Conservation (phyloP, 2,888 invertebrate species). For the Dryobota labecula region DNA sequence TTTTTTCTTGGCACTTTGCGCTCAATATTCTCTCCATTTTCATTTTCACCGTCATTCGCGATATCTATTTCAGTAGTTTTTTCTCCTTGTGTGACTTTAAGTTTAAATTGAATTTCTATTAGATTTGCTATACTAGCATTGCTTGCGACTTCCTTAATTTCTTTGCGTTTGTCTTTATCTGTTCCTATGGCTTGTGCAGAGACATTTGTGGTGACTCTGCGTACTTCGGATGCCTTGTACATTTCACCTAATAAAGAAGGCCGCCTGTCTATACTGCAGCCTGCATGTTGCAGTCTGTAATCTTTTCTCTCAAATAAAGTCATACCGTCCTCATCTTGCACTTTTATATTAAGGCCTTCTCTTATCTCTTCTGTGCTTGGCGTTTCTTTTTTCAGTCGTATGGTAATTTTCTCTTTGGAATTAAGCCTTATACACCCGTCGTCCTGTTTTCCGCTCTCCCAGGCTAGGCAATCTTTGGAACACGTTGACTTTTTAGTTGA, state of each 20-base stretch:
- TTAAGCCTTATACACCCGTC: conserved; percentile 65
- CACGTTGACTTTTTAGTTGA: conserved; percentile 54
- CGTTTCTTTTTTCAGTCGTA: conserved; percentile 71
- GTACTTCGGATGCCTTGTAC: conserved; percentile 74
- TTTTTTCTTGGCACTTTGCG: conserved; percentile 51
- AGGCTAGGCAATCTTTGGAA: conserved; percentile 64
- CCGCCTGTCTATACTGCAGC: conserved; percentile 41
- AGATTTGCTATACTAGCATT: conserved; percentile 75
- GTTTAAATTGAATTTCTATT: conserved; percentile 81
- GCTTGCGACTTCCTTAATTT: conserved; percentile 65
- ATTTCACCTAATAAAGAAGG: conserved; percentile 70
- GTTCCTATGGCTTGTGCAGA: conserved; percentile 60
- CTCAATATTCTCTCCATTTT: conserved; percentile 44
- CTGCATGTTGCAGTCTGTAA: conserved; percentile 65
- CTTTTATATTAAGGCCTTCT: conserved; percentile 75
- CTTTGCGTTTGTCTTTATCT: conserved; percentile 56
- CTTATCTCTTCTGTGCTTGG: conserved; percentile 77
- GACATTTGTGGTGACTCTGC: conserved; percentile 71
- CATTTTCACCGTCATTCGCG: conserved; percentile 64
- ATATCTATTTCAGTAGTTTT: conserved; percentile 75
- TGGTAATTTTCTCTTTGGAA: conserved; percentile 74
- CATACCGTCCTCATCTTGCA: conserved; percentile 78
- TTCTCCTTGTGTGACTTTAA: conserved; percentile 78
- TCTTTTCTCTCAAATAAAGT: conserved; percentile 80
- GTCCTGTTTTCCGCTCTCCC: conserved; percentile 22